A percentile compares a stretch with the other conserved stretches of the same genome.
Conservation (phyloP, 2,888 invertebrate species). For the Napeogenes inachia region DNA sequence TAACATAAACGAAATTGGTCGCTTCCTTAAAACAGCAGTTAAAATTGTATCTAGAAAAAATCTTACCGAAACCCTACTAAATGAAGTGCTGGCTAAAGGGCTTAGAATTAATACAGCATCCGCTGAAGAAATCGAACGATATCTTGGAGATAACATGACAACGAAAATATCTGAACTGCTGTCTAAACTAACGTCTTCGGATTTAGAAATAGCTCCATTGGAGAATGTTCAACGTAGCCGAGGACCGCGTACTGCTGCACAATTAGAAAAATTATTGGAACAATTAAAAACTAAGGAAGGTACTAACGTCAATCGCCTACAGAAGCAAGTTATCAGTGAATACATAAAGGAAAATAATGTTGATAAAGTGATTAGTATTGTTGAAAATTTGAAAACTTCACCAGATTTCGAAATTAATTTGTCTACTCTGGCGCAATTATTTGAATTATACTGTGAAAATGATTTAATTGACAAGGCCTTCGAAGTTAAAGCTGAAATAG, state of each 20-base stretch:
- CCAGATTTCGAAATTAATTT: constrained; percentile 77
- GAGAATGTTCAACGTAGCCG: constrained; percentile 43
- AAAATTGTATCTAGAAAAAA: constrained; percentile 62
- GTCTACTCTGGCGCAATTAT: constrained; percentile 79
- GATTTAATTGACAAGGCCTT: constrained; percentile 81
- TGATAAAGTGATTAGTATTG: constrained; percentile 75
- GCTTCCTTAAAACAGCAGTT: constrained; percentile 73
- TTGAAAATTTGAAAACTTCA: constrained; percentile 75
- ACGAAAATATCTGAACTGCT: constrained; percentile 79
- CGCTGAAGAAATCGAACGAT: constrained; percentile 81
- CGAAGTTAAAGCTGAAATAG: constrained; percentile 70
- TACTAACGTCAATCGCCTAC: constrained; percentile 73
- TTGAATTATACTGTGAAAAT: constrained; percentile 80
- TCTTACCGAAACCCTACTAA: constrained; percentile 70
- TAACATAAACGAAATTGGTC: constrained; percentile 66
- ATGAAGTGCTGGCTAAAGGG: constrained; percentile 79
- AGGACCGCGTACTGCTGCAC: constrained; percentile 43
- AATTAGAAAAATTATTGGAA: constrained; percentile 77
- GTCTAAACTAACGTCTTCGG: constrained; percentile 80
- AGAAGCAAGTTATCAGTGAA: constrained; percentile 77
- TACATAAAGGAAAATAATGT: constrained; percentile 81
- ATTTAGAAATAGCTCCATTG: constrained; percentile 67
- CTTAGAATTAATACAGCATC: constrained; percentile 79
- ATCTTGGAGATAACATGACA: constrained; percentile 81
- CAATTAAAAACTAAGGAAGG: constrained; percentile 77